A percentile compares a stretch with the other conserved stretches of the same genome.
Conservation (phyloP, 2,888 invertebrate species). For the Branchinecta sandiegonensis region DNA sequence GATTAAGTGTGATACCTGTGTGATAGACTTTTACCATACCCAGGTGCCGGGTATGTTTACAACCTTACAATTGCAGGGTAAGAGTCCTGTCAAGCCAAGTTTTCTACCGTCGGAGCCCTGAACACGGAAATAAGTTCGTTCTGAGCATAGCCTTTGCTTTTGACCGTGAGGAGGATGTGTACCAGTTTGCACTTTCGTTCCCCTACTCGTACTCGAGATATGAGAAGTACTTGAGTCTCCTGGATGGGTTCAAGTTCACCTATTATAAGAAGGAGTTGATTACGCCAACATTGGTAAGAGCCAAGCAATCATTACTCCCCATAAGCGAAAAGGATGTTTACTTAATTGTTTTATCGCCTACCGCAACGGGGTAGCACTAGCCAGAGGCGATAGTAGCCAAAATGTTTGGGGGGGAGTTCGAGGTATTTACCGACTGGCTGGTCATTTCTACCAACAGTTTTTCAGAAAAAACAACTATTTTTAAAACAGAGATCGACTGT, state of each 20-base stretch:
- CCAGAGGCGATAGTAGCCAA: too few relatives aligned
- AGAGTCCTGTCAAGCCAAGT: conserved; percentile 63
- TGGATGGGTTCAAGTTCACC: conserved; percentile 36
- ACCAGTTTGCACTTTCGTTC: conserved; percentile 82
- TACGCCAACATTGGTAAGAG: conserved; percentile 40
- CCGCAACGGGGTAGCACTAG: too few relatives aligned
- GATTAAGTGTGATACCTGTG: neutral
- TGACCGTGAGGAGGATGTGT: conserved; percentile 84
- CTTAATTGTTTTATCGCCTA: too few relatives aligned
- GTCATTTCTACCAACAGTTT: too few relatives aligned
- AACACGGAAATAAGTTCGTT: conserved; percentile 78
- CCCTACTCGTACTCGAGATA: conserved; percentile 90
- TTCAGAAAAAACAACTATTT: too few relatives aligned
- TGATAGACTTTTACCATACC: neutral
- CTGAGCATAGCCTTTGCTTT: conserved; percentile 87
- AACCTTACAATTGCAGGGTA: conserved; percentile 42
- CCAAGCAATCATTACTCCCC: neutral
- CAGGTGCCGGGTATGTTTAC: neutral
- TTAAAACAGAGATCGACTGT: too few relatives aligned
- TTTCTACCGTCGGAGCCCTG: conserved; percentile 78
- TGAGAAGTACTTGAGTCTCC: conserved; percentile 62
- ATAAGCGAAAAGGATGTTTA: too few relatives aligned
- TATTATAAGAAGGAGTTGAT: conserved; percentile 45
- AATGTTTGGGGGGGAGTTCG: too few relatives aligned
- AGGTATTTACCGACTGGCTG: too few relatives aligned